These are phyloP conservation scores for Calephelis perditalis DNA, from an alignment of 2,888 invertebrate genomes.

Conservation along the genomic window DNA sequence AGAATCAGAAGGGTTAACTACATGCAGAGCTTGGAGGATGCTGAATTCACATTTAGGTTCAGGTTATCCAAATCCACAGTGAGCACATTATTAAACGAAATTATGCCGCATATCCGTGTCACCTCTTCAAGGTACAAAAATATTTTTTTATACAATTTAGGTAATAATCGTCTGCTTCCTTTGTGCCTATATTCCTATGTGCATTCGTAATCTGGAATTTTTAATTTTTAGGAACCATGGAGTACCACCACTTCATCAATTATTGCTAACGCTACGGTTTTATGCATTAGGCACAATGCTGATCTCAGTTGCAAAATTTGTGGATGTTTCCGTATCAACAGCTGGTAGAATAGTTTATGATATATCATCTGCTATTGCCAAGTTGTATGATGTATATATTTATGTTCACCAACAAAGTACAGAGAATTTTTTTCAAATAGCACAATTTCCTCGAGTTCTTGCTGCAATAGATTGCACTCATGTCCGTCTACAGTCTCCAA, in stretches of 20 bases:
- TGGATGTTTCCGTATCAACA: no score
- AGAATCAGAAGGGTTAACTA: slow-evolving; percentile 22
- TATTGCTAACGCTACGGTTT: neutral
- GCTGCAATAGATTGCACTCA: slow-evolving; percentile 11
- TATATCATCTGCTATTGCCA: no score
- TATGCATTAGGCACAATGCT: slow-evolving; percentile 13
- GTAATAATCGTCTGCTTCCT: no score
- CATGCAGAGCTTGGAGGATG: slow-evolving; percentile 24
- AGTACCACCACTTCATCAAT: no score
- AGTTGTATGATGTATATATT: slow-evolving; percentile 14
- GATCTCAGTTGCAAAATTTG: neutral
- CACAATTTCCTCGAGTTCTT: slow-evolving; percentile 12
- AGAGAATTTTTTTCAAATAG: slow-evolving; percentile 10
- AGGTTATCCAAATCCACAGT: slow-evolving; percentile 21
- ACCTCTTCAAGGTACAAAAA: slow-evolving; percentile 9
- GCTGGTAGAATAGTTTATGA: no score
- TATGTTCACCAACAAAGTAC: slow-evolving; percentile 4
- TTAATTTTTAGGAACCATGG: no score
- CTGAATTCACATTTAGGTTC: slow-evolving; percentile 23
- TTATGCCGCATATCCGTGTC: slow-evolving; percentile 16
- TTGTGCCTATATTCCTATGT: no score
- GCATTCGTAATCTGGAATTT: no score
- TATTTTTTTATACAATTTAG: no score
- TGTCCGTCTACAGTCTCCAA: slow-evolving; percentile 5
- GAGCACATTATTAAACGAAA: slow-evolving; percentile 17